Evolutionary conservation across 2,113 vertebrate genomes (phyloP).

Genomic region (Sclerurus mexicanus): DNA sequence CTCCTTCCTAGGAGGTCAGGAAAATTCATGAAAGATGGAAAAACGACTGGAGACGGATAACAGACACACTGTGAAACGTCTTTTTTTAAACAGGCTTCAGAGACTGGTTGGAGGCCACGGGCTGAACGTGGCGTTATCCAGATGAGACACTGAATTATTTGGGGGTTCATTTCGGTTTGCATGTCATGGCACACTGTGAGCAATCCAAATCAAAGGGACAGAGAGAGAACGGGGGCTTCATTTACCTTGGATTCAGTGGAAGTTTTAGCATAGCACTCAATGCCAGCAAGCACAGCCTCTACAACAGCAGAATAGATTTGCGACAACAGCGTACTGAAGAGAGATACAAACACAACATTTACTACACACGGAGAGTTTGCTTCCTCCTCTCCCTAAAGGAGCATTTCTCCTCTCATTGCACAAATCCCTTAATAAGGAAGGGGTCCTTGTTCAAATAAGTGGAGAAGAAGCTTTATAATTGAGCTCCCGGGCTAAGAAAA

Average conservation of each 20-base stretch:
- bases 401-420: background rate
- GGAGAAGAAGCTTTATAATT: background rate
- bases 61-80: background rate
- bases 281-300: constrained; percentile 89
- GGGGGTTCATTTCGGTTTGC: background rate
- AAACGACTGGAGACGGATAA: background rate
- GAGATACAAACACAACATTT: constrained; percentile 65
- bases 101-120: background rate
- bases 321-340: constrained; percentile 83
- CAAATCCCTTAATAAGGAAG: background rate
- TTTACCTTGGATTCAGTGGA: constrained; percentile 85
- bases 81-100: background rate
- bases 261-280: constrained; percentile 88
- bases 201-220: background rate
- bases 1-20: background rate
- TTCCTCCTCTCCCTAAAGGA: background rate
- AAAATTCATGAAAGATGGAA: background rate
- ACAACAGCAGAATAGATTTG: constrained; percentile 90
- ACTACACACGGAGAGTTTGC: constrained; percentile 19
- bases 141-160: rapidly evolving
- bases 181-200: background rate
- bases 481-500: background rate
- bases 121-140: background rate
- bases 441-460: background rate
- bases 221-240: background rate